Percentiles rank a stretch among this genome's conserved stretches.
Evolutionary conservation across 2,888 invertebrate genomes (phyloP).

Genomic region (Taphrorychus bicolor): DNA sequence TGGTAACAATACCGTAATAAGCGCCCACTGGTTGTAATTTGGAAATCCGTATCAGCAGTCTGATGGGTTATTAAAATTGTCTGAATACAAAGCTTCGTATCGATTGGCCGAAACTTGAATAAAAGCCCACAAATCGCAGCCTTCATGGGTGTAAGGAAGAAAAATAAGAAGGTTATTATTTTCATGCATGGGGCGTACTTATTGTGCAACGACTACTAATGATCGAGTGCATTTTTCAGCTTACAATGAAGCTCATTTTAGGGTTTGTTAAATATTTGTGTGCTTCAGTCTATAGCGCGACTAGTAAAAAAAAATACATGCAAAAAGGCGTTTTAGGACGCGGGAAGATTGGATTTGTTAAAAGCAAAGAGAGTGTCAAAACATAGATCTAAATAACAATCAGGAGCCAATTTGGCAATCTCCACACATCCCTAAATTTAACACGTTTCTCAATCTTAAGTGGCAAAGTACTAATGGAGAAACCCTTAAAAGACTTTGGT

Average conservation of each 20-base stretch:
- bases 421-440: neutral
- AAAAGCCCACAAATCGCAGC: neutral
- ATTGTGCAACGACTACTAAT: neutral
- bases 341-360: neutral
- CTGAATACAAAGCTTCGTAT: neutral
- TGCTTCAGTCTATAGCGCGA: neutral
- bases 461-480: neutral
- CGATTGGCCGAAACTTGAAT: slow-evolving; percentile 1
- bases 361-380: neutral
- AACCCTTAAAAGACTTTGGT: neutral
- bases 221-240: neutral
- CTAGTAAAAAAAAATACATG: neutral
- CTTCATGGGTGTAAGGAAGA: slow-evolving; percentile 2
- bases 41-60: neutral
- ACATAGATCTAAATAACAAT: neutral
- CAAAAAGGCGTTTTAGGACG: neutral
- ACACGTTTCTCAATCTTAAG: neutral
- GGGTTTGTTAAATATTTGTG: neutral
- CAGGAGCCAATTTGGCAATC: neutral
- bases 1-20: neutral
- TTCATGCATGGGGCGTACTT: neutral
- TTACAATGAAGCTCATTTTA: neutral
- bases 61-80: slow-evolving; percentile 1
- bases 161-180: slow-evolving; percentile 8
- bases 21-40: neutral